Base-by-base conservation (phyloP, 2,888 invertebrate species). In the Microchrysa polita region DNA sequence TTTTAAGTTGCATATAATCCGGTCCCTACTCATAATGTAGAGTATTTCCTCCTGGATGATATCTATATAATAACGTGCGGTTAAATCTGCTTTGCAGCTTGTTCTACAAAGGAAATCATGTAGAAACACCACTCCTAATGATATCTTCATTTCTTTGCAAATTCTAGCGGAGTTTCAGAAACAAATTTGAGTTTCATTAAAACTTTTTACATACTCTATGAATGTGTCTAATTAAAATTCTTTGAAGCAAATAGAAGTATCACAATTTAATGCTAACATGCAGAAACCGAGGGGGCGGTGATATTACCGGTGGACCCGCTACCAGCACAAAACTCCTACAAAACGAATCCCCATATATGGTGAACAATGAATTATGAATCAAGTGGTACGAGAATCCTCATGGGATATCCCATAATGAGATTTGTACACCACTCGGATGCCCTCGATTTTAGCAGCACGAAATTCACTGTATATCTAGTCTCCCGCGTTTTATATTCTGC, bases 401-500 rank as follows among this genome's bases (percentile, higher is more conserved):
- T 23, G 61, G 72, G 72, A 72, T 23, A 61, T 48, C 23, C 44
- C 48, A 14, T 72, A 72, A 72, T 72, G 72, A 72, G 72, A 72
- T 72, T 61, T 72, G 34, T 63, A 27, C 72, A 34, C 23, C 53
- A 53, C 44, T 72, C 63, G 18, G 34, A 55, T 57, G 65, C 65
- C 44, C 14, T 18, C 22, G 14, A 44, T 65, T 22, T 18, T 65
- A 44, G 20, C 34, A 20, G n/a, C 48, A 48, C 5, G 14, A 9
- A 22, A 22, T 18, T 48, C 34, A 9, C 48, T 44, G 12, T 20
- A 57, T 16, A 1, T 12, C 2, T 22, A 12, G 27, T 16, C 60
- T 12, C 27, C 60, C n/a, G 2, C 20, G 10, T 12, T 57, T 20
- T 23, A n/a, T 60, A 23, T 60, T n/a, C 60, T 27, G 60, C 23